Evolutionary conservation across 2,113 vertebrate species (phyloP).

Genomic region (Xiphophorus hellerii): DNA sequence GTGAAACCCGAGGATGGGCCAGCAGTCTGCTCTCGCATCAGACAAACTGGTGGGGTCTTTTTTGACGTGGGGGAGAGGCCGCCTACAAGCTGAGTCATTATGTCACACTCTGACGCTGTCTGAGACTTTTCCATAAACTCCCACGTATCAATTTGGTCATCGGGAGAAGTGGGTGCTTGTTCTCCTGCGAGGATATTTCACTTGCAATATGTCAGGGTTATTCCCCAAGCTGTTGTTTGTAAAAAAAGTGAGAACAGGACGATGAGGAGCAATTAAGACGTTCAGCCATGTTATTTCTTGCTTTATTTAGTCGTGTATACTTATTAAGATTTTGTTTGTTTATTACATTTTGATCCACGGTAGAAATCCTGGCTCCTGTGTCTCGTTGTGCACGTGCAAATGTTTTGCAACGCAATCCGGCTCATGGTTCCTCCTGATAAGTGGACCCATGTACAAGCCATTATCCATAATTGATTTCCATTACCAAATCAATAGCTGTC

Average conservation of each 20-base stretch:
- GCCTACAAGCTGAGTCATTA: conserved; percentile 78
- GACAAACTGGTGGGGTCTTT: conserved; percentile 62
- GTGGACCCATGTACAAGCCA: conserved; percentile 19
- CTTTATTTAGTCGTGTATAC: background rate
- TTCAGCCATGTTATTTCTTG: background rate
- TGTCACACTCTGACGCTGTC: conserved; percentile 70
- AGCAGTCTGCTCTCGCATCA: conserved; percentile 68
- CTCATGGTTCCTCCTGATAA: conserved; percentile 16
- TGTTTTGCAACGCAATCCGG: conserved; percentile 9
- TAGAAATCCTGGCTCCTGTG: background rate
- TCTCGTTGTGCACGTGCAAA: background rate
- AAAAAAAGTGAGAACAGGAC: conserved; percentile 26
- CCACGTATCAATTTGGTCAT: conserved; percentile 66
- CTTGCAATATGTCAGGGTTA: conserved; percentile 49
- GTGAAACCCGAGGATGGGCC: conserved; percentile 68
- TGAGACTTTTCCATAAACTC: conserved; percentile 72
- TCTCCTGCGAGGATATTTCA: conserved; percentile 47
- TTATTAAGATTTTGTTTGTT: background rate
- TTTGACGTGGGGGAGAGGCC: conserved; percentile 69
- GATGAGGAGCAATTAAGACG: background rate
- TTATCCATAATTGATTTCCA: conserved; percentile 41
- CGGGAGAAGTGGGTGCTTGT: conserved; percentile 66
- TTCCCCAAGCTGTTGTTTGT: conserved; percentile 45
- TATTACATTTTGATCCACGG: background rate
- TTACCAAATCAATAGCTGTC: conserved; percentile 38